phyloP scores from a whole-genome alignment of 2,113 vertebrate genomes.

The Malurus melanocephalus region DNA sequence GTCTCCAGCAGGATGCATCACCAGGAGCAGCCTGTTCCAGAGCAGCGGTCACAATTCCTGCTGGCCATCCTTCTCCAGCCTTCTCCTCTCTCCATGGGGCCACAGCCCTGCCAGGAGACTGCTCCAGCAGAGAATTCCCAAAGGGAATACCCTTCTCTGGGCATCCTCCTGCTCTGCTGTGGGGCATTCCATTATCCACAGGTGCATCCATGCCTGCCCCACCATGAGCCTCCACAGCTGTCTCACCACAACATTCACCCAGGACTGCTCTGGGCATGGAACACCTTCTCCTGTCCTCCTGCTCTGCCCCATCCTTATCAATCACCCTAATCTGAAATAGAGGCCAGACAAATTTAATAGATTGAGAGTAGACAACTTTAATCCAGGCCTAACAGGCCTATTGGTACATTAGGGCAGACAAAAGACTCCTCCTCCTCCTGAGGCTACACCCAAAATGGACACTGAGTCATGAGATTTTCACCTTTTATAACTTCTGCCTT shows the following conservation, averaged over 20 bases:
- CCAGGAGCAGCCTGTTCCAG: neutral
- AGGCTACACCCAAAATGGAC: too few relatives aligned
- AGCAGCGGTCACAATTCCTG: neutral
- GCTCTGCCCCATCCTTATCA: too few relatives aligned
- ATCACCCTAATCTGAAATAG: too few relatives aligned
- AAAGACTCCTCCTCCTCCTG: too few relatives aligned
- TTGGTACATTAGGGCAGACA: too few relatives aligned
- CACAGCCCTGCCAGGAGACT: neutral
- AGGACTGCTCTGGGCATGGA: neutral
- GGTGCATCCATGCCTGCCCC: neutral
- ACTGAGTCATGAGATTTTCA: too few relatives aligned
- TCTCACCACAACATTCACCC: neutral
- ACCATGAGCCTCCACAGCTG: neutral
- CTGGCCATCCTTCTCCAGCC: neutral
- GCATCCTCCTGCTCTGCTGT: neutral
- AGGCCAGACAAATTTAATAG: too few relatives aligned
- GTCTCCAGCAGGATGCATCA: neutral
- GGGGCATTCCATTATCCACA: neutral
- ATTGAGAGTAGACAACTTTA: too few relatives aligned
- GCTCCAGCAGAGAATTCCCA: neutral
- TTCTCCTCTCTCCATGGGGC: neutral
- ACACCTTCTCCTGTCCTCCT: neutral
- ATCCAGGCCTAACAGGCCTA: too few relatives aligned
- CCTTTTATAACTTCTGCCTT: too few relatives aligned
- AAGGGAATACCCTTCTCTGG: too few relatives aligned